These are phyloP conservation scores for Tridacna gigas DNA, from an alignment of 2,888 invertebrate species.

Conservation along the genomic window DNA sequence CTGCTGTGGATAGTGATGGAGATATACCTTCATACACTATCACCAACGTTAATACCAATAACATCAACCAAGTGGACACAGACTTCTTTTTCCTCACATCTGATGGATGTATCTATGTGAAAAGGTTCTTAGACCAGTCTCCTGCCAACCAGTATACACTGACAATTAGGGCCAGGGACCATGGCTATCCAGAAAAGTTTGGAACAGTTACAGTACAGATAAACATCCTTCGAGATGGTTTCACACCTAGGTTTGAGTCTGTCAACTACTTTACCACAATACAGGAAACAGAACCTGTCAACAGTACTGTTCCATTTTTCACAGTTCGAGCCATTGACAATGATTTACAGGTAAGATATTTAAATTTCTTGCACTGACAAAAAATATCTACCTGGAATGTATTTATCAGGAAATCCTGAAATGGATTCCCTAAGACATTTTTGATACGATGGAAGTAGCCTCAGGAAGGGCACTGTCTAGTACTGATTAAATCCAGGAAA, in stretches of 20 bases:
- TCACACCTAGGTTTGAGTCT: slow-evolving; percentile 56
- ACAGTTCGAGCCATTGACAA: slow-evolving; percentile 66
- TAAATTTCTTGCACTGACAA: too few relatives aligned
- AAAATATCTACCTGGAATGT: too few relatives aligned
- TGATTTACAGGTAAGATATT: slow-evolving; percentile 56
- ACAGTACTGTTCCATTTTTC: slow-evolving; percentile 55
- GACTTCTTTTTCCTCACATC: slow-evolving; percentile 57
- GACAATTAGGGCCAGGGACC: slow-evolving; percentile 67
- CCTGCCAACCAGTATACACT: slow-evolving; percentile 61
- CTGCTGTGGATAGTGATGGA: slow-evolving; percentile 71
- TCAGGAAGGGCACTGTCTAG: too few relatives aligned
- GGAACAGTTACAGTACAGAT: slow-evolving; percentile 71
- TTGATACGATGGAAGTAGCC: too few relatives aligned
- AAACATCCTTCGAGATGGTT: slow-evolving; percentile 66
- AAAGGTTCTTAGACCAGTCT: slow-evolving; percentile 49
- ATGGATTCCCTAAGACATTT: too few relatives aligned
- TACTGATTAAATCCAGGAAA: too few relatives aligned
- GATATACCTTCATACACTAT: slow-evolving; percentile 67
- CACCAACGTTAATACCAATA: slow-evolving; percentile 22
- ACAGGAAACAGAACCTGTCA: slow-evolving; percentile 59
- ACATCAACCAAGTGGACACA: slow-evolving; percentile 34
- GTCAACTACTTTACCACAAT: slow-evolving; percentile 55
- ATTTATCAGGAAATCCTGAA: too few relatives aligned
- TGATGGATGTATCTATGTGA: slow-evolving; percentile 68
- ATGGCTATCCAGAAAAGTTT: slow-evolving; percentile 69